Base-by-base conservation (phyloP, 1,140 invertebrate species). In the Cydia pomonella region DNA sequence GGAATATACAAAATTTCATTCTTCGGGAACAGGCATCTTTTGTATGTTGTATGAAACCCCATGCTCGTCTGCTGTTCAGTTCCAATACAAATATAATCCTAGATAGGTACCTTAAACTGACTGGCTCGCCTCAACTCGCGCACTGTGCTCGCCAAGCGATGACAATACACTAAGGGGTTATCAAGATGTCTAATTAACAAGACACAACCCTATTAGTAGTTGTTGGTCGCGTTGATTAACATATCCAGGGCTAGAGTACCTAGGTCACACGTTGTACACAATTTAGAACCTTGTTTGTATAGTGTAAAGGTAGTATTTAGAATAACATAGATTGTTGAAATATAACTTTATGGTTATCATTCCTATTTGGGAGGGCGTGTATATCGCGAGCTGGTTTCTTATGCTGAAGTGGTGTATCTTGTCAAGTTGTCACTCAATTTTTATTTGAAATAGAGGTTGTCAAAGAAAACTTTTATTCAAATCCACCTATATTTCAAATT, bases 171-270 rank as follows among this genome's bases (percentile, higher is more conserved):
- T 21, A 23, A 23, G 53, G 21, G 9, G 53, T 59, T 59, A 59
- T 59, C 53, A 59, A 59, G 18, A 59, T 59, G 53, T 23, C 29
- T 69, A 69, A 69, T 69, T 69, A 69, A 69, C 64, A 38, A 69
- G 64, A 69, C 63, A 64, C 64, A 41, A 69, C 64, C n/a, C 64
- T 16, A 69, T 64, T 69, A 69, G 64, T 69, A 33, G 16, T 18
- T 69, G 16, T 18, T 69, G 16, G 64, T 29, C 18, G 21, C 21
- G 53, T 59, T 59, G 53, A 59, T 59, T 59, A 59, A 59, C 53
- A 59, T 59, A 59, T 59, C 47, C 53, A 59, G 50, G 50, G 18
- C n/a, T 21, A 21, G 6, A 53, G 53, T 23, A 59, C 53, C 18
- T 59, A 53, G 50, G 16, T 44, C 1, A 44, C 41, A 44, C 12